Evolutionary conservation across 1,140 invertebrate genomes (phyloP), one percentile per base, ranked within the genome.

Genomic region (Drosophila trapezifrons): DNA sequence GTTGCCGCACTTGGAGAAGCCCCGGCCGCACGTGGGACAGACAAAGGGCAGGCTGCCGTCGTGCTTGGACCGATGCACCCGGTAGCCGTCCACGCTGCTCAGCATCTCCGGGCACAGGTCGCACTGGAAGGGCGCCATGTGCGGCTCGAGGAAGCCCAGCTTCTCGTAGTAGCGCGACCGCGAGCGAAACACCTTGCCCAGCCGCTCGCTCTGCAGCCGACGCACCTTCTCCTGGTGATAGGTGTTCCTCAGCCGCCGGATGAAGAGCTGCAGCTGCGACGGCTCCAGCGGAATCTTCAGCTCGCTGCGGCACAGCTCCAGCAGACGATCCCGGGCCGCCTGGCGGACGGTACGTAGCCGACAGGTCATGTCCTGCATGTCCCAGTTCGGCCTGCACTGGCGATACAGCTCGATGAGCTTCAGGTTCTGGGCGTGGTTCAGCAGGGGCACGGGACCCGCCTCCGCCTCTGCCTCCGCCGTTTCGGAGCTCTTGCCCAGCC

Each of bases 101-200:
- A 84, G 18, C 25, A 78, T 3, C 40, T 76, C 25, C 8, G 47
- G 49, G 22, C 82, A 86, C n/a, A 58, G n/a, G 3, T 58, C 18
- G 27, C 82, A 86, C 42, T 60, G 49, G 15, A 86, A 86, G 1
- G 82, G 82, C 0, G 52, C 43, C 25, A 78, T 29, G 56, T 78
- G 76, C 0, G 54, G 18, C 2, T 79, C 77, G 0, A 79, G 52
- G 7, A 79, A 79, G 22, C 5, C 22, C 13, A 79, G 40, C 29
- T 67, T 71, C 20, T 67, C 49, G 32, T 79, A 56, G 29, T 79
- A 79, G 7, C 17, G 42, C 9, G 27, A 45, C 12, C 37, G 15
- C 12, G 62, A 18, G 12, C 13, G 8, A 22, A 52, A 69, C 5
- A 8, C 2, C 9, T 17, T 10, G 20, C 54, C 37, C 9, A 29